Base-by-base conservation (phyloP, 2,113 vertebrate species). In the Pseudopipra pipra region DNA sequence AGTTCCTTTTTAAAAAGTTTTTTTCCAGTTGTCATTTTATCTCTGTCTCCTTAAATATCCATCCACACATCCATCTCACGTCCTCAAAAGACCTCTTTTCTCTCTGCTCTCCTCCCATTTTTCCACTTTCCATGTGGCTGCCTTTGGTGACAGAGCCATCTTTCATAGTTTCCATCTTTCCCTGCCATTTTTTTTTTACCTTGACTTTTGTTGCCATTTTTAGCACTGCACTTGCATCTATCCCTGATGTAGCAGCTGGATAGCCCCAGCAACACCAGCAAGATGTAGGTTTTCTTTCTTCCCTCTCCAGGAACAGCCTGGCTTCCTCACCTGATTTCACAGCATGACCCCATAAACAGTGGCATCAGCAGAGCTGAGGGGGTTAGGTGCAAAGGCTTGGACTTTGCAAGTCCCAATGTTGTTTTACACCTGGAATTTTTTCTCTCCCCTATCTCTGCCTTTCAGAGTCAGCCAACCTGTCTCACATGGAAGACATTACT, bases 361-460 rank as follows among this genome's bases (percentile, higher is more conserved):
- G 25, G 5, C 22, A 66, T 23, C 44, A 31, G 20, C n/a, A 61
- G 20, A 62, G 24, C 28, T 37, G 19, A 92, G 14, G 3, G 4
- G 10, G 2, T 8, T 12, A 76, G 43, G 3, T n/a, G 12, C 6
- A 46, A 51, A 22, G 25, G 16, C 24, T 89, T 52, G 8, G n/a
- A n/a, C 28, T 65, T 78, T 13, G 19, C 1, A 12, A 15, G 8
- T 30, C 15, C 11, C 65, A 65, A 2, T 12, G 14, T 17, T 8
- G 24, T 0, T 1, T 37, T 9, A 8, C 25, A 77, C 30, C 22
- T 37, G 41, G 22, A 74, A 43, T 22, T 37, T 49, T 88, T 44
- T 33, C 2, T 47, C 10, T 9, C 20, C 27, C 16, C 5, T 3
- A 4, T 3, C 4, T 11, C 9, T 7, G 2, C 23, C 46, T 78